phyloP scores from a whole-genome alignment of 2,113 vertebrate genomes.

The Tetrax tetrax region DNA sequence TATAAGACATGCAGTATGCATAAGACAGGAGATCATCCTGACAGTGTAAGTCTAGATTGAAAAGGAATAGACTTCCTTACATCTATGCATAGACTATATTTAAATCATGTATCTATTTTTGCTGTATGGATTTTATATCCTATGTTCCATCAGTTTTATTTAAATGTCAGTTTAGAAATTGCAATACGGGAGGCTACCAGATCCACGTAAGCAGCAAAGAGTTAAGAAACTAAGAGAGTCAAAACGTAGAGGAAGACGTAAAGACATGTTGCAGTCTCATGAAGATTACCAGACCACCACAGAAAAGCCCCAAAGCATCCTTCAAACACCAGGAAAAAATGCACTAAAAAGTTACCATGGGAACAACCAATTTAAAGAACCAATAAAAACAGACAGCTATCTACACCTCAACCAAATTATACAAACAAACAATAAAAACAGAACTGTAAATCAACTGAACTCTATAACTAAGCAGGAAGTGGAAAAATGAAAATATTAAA shows the following conservation, averaged over 20 bases:
- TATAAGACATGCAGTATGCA: too few species aligned
- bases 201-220: background rate
- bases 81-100: background rate
- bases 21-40: background rate
- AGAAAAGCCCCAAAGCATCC: constrained; percentile 68
- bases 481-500: background rate
- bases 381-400: constrained; percentile 69
- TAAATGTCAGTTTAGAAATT: background rate
- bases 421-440: constrained; percentile 71
- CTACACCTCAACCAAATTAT: constrained; percentile 67
- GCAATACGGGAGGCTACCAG: background rate
- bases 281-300: constrained; percentile 71
- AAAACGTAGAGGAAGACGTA: constrained; percentile 29
- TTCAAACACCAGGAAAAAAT: constrained; percentile 67
- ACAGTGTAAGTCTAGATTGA: background rate
- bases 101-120: background rate
- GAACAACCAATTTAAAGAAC: constrained; percentile 75
- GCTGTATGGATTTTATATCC: background rate
- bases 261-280: constrained; percentile 52
- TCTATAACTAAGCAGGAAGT: constrained; percentile 43
- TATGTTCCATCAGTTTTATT: background rate
- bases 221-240: constrained; percentile 57
- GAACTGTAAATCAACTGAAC: constrained; percentile 52
- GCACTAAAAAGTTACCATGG: constrained; percentile 71
- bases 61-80: background rate